These are phyloP conservation scores for Phoenicopterus ruber DNA, from an alignment of 2,113 vertebrate genomes.

Conservation along the genomic window DNA sequence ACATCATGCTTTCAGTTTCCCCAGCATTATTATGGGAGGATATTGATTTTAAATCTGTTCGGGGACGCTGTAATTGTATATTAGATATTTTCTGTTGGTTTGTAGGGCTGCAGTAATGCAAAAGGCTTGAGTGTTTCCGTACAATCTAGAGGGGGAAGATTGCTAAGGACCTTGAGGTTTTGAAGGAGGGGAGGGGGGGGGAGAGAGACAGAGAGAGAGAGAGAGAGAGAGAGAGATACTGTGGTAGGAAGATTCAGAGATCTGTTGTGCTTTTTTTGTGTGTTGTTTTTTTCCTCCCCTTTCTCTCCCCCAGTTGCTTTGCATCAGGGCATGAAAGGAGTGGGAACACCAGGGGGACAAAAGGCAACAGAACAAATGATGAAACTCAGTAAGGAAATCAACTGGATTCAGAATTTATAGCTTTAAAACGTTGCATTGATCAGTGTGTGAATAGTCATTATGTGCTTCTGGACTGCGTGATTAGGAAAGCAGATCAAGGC, in stretches of 20 bases:
- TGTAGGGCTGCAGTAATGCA: constrained; percentile 65
- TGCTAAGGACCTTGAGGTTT: constrained; percentile 69
- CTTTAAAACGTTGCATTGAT: constrained; percentile 62
- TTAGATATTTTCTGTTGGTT: constrained; percentile 74
- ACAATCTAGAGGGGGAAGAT: constrained; percentile 64
- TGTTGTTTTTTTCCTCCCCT: constrained; percentile 20
- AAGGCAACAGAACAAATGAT: constrained; percentile 69
- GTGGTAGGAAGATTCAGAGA: constrained; percentile 55
- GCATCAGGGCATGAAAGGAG: constrained; percentile 66
- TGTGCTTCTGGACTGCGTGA: constrained; percentile 53
- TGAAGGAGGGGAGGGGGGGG: constrained; percentile 18
- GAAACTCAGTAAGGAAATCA: constrained; percentile 75
- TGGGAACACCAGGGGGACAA: constrained; percentile 64
- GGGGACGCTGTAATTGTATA: constrained; percentile 82
- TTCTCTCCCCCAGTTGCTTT: constrained; percentile 61
- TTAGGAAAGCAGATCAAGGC: constrained; percentile 50
- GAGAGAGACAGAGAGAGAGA: constrained; percentile 13
- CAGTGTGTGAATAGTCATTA: constrained; percentile 33
- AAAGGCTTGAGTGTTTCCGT: constrained; percentile 63
- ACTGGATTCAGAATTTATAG: constrained; percentile 65
- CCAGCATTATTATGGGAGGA: constrained; percentile 81
- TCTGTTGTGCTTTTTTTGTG: constrained; percentile 12
- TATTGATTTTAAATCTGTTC: constrained; percentile 90
- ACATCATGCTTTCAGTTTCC: constrained; percentile 79
- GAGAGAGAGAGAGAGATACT: not conserved